Conservation (phyloP, 2,888 invertebrate species). For the Busseola fusca region DNA sequence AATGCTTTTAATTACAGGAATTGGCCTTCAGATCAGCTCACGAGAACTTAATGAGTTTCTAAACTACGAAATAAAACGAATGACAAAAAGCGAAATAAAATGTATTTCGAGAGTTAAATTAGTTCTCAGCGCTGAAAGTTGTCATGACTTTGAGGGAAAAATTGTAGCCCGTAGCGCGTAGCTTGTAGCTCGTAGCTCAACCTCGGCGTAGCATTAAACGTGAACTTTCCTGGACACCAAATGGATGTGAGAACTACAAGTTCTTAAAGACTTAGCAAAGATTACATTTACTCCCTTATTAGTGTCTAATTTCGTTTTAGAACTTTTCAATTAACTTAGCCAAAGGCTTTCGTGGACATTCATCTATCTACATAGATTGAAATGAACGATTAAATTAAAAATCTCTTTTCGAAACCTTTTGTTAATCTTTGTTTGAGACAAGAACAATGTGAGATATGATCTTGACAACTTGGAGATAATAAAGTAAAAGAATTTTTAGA, state of each 20-base stretch:
- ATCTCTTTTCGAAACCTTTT: constrained; percentile 61
- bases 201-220: constrained; percentile 53
- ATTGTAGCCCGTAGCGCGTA: constrained; percentile 1
- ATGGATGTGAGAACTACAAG: constrained; percentile 28
- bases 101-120: constrained; percentile 12
- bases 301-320: constrained; percentile 55
- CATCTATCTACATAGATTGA: constrained; percentile 63
- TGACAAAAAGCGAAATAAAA: constrained; percentile 1
- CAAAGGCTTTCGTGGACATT: constrained; percentile 59
- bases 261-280: constrained; percentile 55
- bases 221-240: constrained; percentile 26
- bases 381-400: constrained; percentile 63
- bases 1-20: neutral
- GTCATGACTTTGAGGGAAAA: constrained; percentile 17
- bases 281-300: constrained; percentile 51
- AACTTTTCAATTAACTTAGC: constrained; percentile 65
- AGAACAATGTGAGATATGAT: constrained; percentile 66
- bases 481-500: constrained; percentile 54
- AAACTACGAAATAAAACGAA: constrained; percentile 8
- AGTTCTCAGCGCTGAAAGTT: constrained; percentile 13
- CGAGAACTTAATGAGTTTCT: constrained; percentile 6
- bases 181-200: constrained; percentile 46
- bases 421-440: constrained; percentile 61
- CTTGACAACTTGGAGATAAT: constrained; percentile 61
- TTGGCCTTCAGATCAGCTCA: neutral